Evolutionary conservation across 2,797 vertebrate genomes (phyloP).

Genomic region (Aphelocoma californica): DNA sequence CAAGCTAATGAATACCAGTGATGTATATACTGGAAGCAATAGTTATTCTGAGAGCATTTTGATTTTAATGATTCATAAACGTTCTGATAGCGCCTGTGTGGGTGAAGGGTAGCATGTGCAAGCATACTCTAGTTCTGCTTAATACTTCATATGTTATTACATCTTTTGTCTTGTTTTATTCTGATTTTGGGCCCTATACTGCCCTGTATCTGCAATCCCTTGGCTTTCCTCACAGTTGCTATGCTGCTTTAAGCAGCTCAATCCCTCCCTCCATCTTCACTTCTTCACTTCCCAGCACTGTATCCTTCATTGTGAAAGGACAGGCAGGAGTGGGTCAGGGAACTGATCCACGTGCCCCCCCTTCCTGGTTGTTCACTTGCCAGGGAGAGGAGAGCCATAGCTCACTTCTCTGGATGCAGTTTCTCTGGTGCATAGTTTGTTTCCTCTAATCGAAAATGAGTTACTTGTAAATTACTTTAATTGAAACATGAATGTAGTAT

Average conservation of each 20-base stretch:
- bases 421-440: not conserved
- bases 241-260: not conserved
- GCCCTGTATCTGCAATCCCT: accelerated
- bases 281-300: not conserved
- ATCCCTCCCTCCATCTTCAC: accelerated
- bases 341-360: not conserved
- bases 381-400: not conserved
- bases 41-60: not conserved
- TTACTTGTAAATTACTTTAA: not conserved
- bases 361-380: not conserved
- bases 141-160: not conserved
- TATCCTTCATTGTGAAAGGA: not conserved
- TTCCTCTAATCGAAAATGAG: not conserved
- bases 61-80: not conserved
- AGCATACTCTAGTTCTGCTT: not conserved
- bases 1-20: not conserved
- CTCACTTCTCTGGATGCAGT: not conserved
- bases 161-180: not conserved
- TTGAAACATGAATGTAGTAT: not conserved
- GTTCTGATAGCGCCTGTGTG: not conserved
- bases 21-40: not conserved
- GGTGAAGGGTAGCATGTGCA: not conserved
- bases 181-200: not conserved
- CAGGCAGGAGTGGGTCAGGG: not conserved
- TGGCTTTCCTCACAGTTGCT: not conserved